Conservation (phyloP, 2,797 vertebrate genomes). For the Petrocephalus sullivani region DNA sequence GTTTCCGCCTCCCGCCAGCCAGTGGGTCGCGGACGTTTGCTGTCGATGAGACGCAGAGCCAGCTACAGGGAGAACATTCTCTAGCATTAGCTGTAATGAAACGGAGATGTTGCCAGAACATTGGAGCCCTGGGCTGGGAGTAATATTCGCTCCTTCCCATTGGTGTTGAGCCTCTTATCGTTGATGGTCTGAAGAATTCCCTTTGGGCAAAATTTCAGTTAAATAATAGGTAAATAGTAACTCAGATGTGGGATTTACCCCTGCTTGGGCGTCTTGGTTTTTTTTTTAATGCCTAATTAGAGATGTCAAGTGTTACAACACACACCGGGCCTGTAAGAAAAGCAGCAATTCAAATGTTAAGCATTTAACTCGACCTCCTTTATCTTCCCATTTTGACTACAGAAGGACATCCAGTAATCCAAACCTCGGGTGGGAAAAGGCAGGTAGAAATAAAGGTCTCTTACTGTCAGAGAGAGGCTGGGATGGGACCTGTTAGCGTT, state of each 20-base stretch:
- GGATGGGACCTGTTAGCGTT: conserved; percentile 20
- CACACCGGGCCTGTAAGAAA: background rate
- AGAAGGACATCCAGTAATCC: background rate
- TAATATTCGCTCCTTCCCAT: conserved; percentile 24
- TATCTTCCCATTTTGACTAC: conserved; percentile 19
- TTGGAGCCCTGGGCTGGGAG: conserved; percentile 18
- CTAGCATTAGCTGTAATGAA: conserved; percentile 23
- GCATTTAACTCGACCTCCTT: conserved; percentile 24
- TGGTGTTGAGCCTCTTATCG: conserved; percentile 26
- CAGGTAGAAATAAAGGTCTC: background rate
- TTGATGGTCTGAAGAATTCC: conserved; percentile 15
- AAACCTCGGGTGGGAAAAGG: background rate
- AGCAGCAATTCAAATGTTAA: conserved; percentile 26
- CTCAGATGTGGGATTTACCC: conserved; percentile 26
- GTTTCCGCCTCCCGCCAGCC: background rate
- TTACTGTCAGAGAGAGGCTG: background rate
- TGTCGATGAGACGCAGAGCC: background rate
- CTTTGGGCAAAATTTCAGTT: conserved; percentile 31
- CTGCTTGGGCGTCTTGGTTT: conserved; percentile 20
- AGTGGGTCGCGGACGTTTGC: background rate
- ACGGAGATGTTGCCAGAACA: conserved; percentile 24
- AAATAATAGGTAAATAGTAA: conserved; percentile 5
- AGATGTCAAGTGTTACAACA: background rate
- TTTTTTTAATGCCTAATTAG: conserved; percentile 27
- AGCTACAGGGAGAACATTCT: background rate